Conservation (phyloP, 2,113 vertebrate species). For the Neodon shergylaensis region DNA sequence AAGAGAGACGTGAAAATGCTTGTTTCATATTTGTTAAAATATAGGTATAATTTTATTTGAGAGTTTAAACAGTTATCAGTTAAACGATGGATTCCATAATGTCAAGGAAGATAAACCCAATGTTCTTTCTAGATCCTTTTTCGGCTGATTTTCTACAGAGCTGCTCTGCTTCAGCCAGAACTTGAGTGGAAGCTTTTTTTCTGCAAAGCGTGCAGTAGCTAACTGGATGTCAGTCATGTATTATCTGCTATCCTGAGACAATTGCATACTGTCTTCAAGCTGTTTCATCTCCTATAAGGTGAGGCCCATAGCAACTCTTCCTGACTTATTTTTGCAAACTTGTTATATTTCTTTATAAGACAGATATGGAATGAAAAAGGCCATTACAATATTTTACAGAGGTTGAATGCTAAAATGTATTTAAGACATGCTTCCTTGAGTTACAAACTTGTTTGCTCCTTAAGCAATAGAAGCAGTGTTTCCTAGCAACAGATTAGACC, state of each 20-base stretch:
- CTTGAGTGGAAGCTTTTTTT: neutral
- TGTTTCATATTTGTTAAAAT: slow-evolving; percentile 3
- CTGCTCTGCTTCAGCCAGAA: neutral
- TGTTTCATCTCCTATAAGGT: neutral
- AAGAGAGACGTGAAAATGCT: neutral
- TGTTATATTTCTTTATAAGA: neutral
- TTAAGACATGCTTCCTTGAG: neutral
- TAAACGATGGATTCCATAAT: neutral
- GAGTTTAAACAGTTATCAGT: slow-evolving; percentile 14
- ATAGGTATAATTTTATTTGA: slow-evolving; percentile 29
- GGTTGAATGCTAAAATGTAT: neutral
- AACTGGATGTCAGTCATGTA: neutral
- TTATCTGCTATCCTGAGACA: neutral
- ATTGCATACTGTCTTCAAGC: neutral
- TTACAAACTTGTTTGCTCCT: neutral
- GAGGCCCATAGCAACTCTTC: neutral
- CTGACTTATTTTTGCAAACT: neutral
- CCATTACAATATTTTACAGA: neutral
- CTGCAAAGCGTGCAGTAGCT: neutral
- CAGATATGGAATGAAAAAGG: neutral
- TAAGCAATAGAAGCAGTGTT: neutral
- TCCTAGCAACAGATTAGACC: neutral
- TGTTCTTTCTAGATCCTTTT: neutral
- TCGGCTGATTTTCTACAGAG: neutral
- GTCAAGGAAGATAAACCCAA: neutral